Evolutionary conservation across 1,140 invertebrate species (phyloP).

Genomic region (Zaprionus ornatus): DNA sequence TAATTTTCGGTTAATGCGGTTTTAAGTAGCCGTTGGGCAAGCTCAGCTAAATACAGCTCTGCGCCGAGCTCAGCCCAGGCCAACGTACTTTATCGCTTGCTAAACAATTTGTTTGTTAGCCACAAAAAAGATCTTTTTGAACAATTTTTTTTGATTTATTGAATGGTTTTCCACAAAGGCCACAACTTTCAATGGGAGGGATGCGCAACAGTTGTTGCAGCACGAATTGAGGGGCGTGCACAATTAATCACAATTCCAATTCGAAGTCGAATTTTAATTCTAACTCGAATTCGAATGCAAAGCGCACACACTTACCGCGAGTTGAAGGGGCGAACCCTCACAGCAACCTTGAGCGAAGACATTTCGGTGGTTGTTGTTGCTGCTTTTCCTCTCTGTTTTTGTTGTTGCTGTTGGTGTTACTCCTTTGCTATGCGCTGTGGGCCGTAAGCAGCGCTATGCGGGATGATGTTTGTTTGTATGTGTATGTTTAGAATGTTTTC

Average conservation of each 20-base stretch:
- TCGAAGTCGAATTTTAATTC: conserved; percentile 11
- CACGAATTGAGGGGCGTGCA: conserved; percentile 34
- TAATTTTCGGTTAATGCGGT: conserved; percentile 59
- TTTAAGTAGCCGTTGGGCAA: conserved; percentile 56
- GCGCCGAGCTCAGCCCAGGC: neutral
- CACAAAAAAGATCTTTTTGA: conserved; percentile 26
- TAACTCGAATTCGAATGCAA: conserved; percentile 9
- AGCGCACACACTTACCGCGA: conserved; percentile 85
- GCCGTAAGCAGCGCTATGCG: conserved; percentile 12
- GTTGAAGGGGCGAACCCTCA: conserved; percentile 88
- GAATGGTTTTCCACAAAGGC: conserved; percentile 4
- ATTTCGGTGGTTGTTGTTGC: conserved; percentile 80
- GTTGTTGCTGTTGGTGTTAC: conserved; percentile 41
- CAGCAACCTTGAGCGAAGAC: conserved; percentile 89
- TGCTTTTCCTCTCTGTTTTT: conserved; percentile 10
- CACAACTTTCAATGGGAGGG: conserved; percentile 11
- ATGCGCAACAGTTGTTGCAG: conserved; percentile 49
- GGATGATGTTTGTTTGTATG: neutral
- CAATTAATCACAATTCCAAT: conserved; percentile 1
- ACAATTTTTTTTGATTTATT: conserved; percentile 20
- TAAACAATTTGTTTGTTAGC: conserved; percentile 28
- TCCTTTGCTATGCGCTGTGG: conserved; percentile 49
- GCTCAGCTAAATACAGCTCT: conserved; percentile 8
- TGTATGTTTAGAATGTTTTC: conserved; percentile 7
- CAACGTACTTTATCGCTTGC: conserved; percentile 42